phyloP scores from a whole-genome alignment of 2,888 invertebrate genomes.

The Himalopsyche kuldschensis region DNA sequence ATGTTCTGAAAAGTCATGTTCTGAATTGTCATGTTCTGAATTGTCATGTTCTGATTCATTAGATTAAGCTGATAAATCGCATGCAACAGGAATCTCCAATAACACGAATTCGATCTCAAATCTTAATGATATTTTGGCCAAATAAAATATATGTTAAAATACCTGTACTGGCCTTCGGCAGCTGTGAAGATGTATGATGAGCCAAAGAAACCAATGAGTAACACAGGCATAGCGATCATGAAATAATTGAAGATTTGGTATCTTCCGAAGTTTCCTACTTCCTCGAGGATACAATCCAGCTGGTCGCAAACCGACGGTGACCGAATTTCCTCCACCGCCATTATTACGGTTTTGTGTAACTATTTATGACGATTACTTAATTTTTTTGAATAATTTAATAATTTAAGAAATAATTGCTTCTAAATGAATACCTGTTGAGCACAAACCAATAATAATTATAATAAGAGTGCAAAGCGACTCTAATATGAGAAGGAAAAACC shows the following conservation, averaged over 20 bases:
- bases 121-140: neutral
- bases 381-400: too few relatives aligned
- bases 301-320: slow-evolving; percentile 40
- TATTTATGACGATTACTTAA: too few relatives aligned
- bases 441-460: too few relatives aligned
- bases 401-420: too few relatives aligned
- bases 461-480: too few relatives aligned
- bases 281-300: slow-evolving; percentile 58
- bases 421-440: too few relatives aligned
- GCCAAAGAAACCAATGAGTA: slow-evolving; percentile 66
- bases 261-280: slow-evolving; percentile 66
- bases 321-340: neutral
- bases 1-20: too few relatives aligned
- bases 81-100: too few relatives aligned
- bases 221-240: slow-evolving; percentile 64
- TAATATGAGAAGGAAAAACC: too few relatives aligned
- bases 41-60: too few relatives aligned
- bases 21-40: too few relatives aligned
- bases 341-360: neutral
- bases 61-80: neutral
- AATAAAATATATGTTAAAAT: neutral
- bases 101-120: too few relatives aligned
- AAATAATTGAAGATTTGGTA: slow-evolving; percentile 65
- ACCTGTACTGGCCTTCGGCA: slow-evolving; percentile 71
- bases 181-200: slow-evolving; percentile 74